Base-by-base conservation (phyloP, 2,113 vertebrate genomes). In the Panthera uncia region DNA sequence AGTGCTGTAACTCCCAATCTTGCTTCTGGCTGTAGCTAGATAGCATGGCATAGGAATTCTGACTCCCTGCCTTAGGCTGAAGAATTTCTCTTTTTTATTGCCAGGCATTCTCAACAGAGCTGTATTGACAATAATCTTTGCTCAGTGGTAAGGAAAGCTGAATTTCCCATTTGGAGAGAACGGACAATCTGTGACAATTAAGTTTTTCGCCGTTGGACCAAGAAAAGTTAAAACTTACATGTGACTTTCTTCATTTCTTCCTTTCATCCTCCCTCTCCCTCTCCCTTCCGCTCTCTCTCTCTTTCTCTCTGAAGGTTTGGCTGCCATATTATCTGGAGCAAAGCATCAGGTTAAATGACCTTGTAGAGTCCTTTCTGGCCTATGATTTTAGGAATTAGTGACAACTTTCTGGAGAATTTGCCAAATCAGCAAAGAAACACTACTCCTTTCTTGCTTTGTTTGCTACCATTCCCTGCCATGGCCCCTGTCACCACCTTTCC, bases 141-240 rank as follows among this genome's bases (percentile, higher is more conserved):
- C 65, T 87, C 48, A 69, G 50, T 95, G 89, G 63, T 71, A 80
- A 19, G 45, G 69, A 91, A 95, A 71, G 87, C 86, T 86, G 71
- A 71, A 79, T 91, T 86, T 95, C 50, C 65, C 81, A 15, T 68
- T 69, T 86, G 50, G 61, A 50, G 57, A 91, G 31, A 63, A 80
- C 55, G 69, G 74, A 65, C 36, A 74, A 15, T 66, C 79, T 52
- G 48, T 91, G 73, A 79, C 48, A 79, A 8, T 41, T 45, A 36
- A 21, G 66, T 41, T 55, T 78, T 78, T 78, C 18, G 61, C 85
- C 57, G 48, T 25, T 69, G 31, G 50, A 33, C 48, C 13, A 85
- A 85, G 33, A 61, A 79, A 69, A 38, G 36, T 71, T 91, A 63
- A 61, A 48, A 38, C 31, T 55, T 95, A 68, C 48, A 36, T 79